Base-by-base conservation (phyloP, 1,140 invertebrate genomes). In the Batillaria attramentaria region DNA sequence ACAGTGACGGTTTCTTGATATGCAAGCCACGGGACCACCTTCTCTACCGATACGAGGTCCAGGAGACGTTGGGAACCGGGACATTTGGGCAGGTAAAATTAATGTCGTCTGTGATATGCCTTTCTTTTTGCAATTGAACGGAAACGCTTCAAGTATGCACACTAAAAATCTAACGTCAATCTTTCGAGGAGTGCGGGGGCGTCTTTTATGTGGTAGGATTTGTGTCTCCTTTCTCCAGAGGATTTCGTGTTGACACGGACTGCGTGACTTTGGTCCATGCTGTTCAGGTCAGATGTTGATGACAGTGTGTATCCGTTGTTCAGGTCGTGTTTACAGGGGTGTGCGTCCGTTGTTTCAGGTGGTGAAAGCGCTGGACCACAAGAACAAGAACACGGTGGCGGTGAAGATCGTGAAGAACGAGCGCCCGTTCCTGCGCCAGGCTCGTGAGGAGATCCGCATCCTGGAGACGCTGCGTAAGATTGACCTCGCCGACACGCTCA, bases 361-460 rank as follows among this genome's bases (percentile, higher is more conserved):
- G 31, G 54, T 99, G n/a, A 98, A 98, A 89, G 97, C 96, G 16
- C 98, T 97, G 91, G 97, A 99, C 91, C 97, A 99, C 89, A 98
- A 98, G 92, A 95, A 93, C 73, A 95, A 96, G 85, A 94, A 96
- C 85, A 95, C 97, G 91, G 95, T 98, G 42, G 98, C 97, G 0
- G 91, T 99, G 24, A 99, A 99, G 93, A 98, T 99, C 93, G 96
- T 99, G 1, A 92, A 97, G 35, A 99, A 99, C 91, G 97, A 99
- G 91, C 98, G 98, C 89, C 93, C 97, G 68, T 99, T 99, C 93
- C 96, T 99, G 92, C 92, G 96, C 41, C 98, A 99, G 91, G 98
- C 98, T 10, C 96, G 98, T 88, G 98, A 99, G 66, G 98, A 99
- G 92, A 43, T 72, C 18, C 73, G 73, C 75, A 99, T 99, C 85